Conservation (phyloP, 2,888 invertebrate species). For the Encarsia formosa region DNA sequence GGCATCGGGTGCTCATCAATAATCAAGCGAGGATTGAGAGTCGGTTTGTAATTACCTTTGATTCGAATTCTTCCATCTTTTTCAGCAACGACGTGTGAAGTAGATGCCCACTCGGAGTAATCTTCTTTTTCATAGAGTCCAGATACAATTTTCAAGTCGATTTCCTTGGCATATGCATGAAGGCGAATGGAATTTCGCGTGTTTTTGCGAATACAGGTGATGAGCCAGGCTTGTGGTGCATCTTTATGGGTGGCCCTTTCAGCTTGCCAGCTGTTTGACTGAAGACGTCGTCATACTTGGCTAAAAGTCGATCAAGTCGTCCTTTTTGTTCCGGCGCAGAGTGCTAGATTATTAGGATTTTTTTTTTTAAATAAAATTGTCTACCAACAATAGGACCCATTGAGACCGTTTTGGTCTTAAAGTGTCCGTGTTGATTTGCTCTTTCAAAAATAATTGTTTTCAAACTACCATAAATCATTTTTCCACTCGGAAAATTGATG, state of each 20-base stretch:
- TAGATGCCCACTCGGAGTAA: neutral
- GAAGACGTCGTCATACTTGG: conserved; percentile 9
- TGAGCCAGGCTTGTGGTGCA: neutral
- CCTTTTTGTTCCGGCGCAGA: neutral
- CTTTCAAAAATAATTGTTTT: too few species aligned
- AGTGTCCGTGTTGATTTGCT: too few species aligned
- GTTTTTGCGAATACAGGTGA: neutral
- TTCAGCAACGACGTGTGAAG: conserved; percentile 3
- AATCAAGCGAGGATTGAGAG: conserved; percentile 8
- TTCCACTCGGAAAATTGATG: too few species aligned
- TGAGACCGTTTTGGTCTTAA: too few species aligned
- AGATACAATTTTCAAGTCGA: neutral
- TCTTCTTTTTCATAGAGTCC: neutral
- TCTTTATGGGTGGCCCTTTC: neutral
- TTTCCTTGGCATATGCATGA: conserved; percentile 1
- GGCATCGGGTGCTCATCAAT: conserved; percentile 21
- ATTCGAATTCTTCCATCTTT: too few species aligned
- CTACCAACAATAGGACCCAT: too few species aligned
- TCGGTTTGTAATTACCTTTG: conserved; percentile 10
- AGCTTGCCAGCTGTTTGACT: conserved; percentile 14
- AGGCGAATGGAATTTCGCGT: neutral
- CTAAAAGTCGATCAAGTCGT: neutral
- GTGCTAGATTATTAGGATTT: too few species aligned
- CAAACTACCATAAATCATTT: too few species aligned
- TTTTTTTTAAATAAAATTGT: too few species aligned